These are phyloP conservation scores for Prunella himalayana DNA, from an alignment of 2,113 vertebrate species.

Conservation along the genomic window DNA sequence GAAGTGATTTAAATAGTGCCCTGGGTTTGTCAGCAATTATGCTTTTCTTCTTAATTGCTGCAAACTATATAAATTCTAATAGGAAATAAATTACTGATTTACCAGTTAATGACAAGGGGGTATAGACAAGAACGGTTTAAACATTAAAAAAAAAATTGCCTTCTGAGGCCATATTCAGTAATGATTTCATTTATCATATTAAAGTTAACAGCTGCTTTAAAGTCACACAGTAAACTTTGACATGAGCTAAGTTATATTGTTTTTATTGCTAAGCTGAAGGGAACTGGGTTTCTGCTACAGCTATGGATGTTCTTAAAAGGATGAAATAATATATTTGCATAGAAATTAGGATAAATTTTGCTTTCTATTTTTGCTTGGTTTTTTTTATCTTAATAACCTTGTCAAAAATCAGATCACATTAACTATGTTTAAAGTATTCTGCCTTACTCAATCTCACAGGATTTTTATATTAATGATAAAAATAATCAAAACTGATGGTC, in stretches of 20 bases:
- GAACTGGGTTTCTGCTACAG: not conserved
- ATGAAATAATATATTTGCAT: not conserved
- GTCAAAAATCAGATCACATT: not conserved
- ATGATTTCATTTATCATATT: slow-evolving; percentile 70
- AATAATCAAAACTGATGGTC: not conserved
- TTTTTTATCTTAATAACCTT: not conserved
- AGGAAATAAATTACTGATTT: slow-evolving; percentile 86
- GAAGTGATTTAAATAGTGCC: slow-evolving; percentile 87
- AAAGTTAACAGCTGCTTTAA: slow-evolving; percentile 75
- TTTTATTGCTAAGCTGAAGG: slow-evolving; percentile 22
- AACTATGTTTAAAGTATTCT: not conserved
- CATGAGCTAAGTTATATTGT: slow-evolving; percentile 48
- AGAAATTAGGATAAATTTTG: not conserved
- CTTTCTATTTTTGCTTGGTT: not conserved
- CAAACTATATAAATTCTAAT: slow-evolving; percentile 86
- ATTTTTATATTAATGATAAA: not conserved
- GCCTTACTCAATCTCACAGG: not conserved
- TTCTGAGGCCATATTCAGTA: slow-evolving; percentile 67
- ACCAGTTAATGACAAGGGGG: slow-evolving; percentile 83
- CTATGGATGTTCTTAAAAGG: not conserved
- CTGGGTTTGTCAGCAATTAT: slow-evolving; percentile 85
- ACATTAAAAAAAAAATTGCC: slow-evolving; percentile 68
- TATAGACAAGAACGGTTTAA: slow-evolving; percentile 74
- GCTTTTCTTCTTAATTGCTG: slow-evolving; percentile 84
- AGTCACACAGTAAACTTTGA: slow-evolving; percentile 70